Conservation (phyloP, 30 jellyfish, hydroid and myxozoan species). For the Clytia hemisphaerica region DNA sequence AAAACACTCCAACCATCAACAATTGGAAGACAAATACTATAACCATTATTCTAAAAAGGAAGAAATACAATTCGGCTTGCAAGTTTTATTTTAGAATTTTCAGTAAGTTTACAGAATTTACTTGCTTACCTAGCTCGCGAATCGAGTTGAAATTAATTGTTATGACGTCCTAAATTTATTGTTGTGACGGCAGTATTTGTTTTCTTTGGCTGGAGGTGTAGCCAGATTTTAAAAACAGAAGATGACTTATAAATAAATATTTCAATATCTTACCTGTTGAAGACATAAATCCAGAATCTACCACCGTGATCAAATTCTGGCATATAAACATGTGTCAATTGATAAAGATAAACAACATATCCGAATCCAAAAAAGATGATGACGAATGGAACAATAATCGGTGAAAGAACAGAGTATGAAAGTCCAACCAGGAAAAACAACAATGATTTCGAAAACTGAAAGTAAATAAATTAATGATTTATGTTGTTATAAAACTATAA, state of each 20-base stretch:
- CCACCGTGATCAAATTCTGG: constrained; percentile 90
- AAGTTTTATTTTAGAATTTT: too few species aligned
- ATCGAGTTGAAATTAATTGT: too few species aligned
- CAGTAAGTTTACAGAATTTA: too few species aligned
- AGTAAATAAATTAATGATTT: background rate
- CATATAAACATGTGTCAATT: constrained; percentile 71
- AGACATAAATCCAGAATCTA: constrained; percentile 72
- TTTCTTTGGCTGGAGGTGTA: background rate
- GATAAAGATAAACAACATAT: constrained; percentile 80
- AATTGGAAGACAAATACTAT: constrained; percentile 67
- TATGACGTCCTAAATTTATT: too few species aligned
- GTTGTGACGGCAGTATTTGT: too few species aligned
- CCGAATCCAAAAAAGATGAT: constrained; percentile 52
- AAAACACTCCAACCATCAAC: constrained; percentile 88
- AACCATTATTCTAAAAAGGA: constrained; percentile 47
- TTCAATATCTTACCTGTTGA: constrained; percentile 36
- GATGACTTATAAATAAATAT: background rate
- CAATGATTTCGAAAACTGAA: constrained; percentile 65
- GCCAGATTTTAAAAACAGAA: background rate
- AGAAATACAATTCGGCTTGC: too few species aligned
- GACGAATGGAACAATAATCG: constrained; percentile 68
- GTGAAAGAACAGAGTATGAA: constrained; percentile 81
- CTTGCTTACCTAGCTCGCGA: too few species aligned
- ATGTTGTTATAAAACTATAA: too few species aligned
- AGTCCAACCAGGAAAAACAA: constrained; percentile 75